phyloP scores from a whole-genome alignment of 2,888 invertebrate genomes.

The Eupithecia subfuscata region DNA sequence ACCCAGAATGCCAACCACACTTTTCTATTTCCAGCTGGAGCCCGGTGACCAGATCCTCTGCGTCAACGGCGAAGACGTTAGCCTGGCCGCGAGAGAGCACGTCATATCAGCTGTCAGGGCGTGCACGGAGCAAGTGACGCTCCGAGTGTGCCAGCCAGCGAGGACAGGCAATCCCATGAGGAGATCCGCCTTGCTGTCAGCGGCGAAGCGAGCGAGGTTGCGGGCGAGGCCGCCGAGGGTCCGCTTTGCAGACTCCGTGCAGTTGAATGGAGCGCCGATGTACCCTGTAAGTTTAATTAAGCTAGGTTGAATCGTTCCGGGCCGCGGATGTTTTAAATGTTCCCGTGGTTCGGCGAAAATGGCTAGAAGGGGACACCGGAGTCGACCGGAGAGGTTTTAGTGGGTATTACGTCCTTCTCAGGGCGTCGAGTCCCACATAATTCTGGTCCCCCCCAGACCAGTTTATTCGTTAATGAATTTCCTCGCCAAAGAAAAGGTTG shows the following conservation, averaged over 20 bases:
- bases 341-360: no score
- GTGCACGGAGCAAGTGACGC: constrained; percentile 89
- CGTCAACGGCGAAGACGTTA: constrained; percentile 96
- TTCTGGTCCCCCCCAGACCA: no score
- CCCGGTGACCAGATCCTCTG: constrained; percentile 96
- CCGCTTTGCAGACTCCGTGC: constrained; percentile 94
- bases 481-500: no score
- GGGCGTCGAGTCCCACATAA: no score
- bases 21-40: constrained; percentile 83
- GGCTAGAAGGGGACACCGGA: no score
- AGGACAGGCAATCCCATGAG: constrained; percentile 82
- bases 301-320: not conserved
- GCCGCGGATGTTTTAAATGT: no score
- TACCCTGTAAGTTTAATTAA: constrained; percentile 65
- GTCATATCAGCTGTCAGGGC: constrained; percentile 94
- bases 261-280: constrained; percentile 92
- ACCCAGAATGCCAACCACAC: no score
- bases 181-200: constrained; percentile 93
- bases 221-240: constrained; percentile 92
- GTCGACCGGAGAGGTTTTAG: no score
- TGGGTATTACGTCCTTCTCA: no score
- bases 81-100: constrained; percentile 92
- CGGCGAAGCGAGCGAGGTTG: constrained; percentile 93
- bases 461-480: no score
- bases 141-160: constrained; percentile 93